Conservation (phyloP, 2,888 invertebrate species). For the Belgica antarctica region DNA sequence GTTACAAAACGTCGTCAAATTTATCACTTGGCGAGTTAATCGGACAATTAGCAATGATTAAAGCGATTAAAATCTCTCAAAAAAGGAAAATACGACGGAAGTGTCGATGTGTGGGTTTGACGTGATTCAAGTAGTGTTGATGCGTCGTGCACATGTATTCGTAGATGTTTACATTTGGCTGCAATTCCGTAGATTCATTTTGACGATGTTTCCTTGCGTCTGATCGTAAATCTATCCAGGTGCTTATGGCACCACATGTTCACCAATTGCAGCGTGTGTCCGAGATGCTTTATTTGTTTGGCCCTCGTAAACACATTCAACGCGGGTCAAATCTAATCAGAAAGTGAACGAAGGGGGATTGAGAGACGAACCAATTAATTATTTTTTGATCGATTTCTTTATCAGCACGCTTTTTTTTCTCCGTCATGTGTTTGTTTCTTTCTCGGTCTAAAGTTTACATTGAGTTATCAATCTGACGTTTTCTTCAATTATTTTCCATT, state of each 20-base stretch:
- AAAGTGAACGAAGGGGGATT: not conserved
- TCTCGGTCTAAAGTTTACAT: not conserved
- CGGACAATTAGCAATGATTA: not conserved
- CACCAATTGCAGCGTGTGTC: not conserved
- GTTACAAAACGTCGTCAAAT: not conserved
- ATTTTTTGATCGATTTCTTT: slow-evolving; percentile 15
- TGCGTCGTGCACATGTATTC: not conserved
- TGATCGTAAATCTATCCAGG: not conserved
- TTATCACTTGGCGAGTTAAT: not conserved
- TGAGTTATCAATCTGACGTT: not conserved
- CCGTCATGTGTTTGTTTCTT: not conserved
- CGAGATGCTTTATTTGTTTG: not conserved
- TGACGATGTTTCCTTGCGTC: not conserved
- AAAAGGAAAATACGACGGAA: not conserved
- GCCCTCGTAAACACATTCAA: not conserved
- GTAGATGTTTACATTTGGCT: not conserved
- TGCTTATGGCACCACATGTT: not conserved
- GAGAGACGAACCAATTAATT: not conserved
- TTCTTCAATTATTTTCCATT: not conserved
- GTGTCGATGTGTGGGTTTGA: not conserved
- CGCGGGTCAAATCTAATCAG: not conserved
- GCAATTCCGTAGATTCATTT: not conserved
- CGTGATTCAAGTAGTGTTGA: not conserved
- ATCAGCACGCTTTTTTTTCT: not conserved
- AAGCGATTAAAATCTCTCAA: not conserved